phyloP scores from a whole-genome alignment of 2,888 invertebrate genomes.

The Caenorhabditis sp. region DNA sequence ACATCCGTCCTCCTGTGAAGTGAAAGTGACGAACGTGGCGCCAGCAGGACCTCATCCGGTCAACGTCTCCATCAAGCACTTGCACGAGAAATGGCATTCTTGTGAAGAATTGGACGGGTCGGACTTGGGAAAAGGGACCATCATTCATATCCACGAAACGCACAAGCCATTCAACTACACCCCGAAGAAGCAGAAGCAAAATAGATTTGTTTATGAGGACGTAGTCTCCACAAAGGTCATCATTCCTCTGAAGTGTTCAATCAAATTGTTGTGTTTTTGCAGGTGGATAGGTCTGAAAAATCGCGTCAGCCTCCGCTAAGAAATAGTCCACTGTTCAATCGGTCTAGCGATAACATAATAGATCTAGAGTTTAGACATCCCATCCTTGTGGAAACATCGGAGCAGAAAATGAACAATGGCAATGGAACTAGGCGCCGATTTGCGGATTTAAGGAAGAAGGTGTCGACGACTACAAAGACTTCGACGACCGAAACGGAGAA shows the following conservation, averaged over 20 bases:
- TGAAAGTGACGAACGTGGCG: slow-evolving; percentile 55
- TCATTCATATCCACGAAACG: slow-evolving; percentile 49
- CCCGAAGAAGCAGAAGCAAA: slow-evolving; percentile 20
- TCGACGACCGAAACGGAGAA: slow-evolving; percentile 45
- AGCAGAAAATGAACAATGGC: neutral
- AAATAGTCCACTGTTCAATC: slow-evolving; percentile 33
- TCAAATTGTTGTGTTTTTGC: slow-evolving; percentile 1
- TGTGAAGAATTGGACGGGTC: slow-evolving; percentile 35
- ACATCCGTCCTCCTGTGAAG: slow-evolving; percentile 56
- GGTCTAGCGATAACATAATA: slow-evolving; percentile 55
- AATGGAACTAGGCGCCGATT: slow-evolving; percentile 44
- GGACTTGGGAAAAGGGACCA: slow-evolving; percentile 51
- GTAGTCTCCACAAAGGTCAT: slow-evolving; percentile 24
- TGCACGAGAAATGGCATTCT: slow-evolving; percentile 49
- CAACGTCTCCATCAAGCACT: slow-evolving; percentile 57
- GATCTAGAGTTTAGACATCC: slow-evolving; percentile 60
- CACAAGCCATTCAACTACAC: slow-evolving; percentile 40
- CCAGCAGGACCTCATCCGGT: slow-evolving; percentile 52
- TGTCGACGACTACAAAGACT: slow-evolving; percentile 46
- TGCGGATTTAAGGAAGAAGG: slow-evolving; percentile 43
- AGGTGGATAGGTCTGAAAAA: slow-evolving; percentile 34
- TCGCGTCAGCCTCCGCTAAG: slow-evolving; percentile 7
- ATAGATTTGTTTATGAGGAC: slow-evolving; percentile 38
- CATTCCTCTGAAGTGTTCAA: neutral
- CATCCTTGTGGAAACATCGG: slow-evolving; percentile 32